Evolutionary conservation across 1,140 invertebrate genomes (phyloP), one percentile per base, ranked within the genome.

Genomic region (Scylla paramamosain): DNA sequence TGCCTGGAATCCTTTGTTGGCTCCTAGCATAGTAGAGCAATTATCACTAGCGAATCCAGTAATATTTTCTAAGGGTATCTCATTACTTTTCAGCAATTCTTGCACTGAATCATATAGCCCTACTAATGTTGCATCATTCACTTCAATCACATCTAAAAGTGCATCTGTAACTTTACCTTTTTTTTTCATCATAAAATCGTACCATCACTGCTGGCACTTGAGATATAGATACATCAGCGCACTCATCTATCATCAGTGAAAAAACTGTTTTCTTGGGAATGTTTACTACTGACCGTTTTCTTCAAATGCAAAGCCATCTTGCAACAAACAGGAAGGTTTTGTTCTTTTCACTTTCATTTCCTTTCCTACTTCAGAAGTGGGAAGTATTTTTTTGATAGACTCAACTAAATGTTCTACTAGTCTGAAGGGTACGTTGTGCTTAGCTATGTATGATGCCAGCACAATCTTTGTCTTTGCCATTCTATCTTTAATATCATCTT

Each of bases 61-160:
- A 88, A 95, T 92, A 32, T 96, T 96, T 39, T 96, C 31, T 4
- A 96, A 29, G 83, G 96, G 95, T 29, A 95, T 95, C 20, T 92
- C 90, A 52, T 92, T 92, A 39, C 67, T 59, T 90, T 94, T 48
- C 1, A 93, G 90, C 46, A 93, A 48, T 46, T 91, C 46, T 83
- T 90, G 83, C 29, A 91, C 92, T 31, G 28, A 45, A 14, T 91
- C 84, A 82, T 91, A 95, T 12, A 94, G 87, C 39, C 93, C 82
- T 46, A 48, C 48, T 52, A 84, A 45, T 89, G 25, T 96, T 90
- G 28, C 89, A 89, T 95, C 32, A 59, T 95, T 88, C 29, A 96
- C 87, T 45, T 94, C 95, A 91, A 94, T 31, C 10, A 59, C 89
- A 89, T 95, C 88, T 32, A 93, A 59, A 12, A 96, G 92, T 52